These are phyloP conservation scores for Xanthostigma xanthostigma DNA, from an alignment of 2,888 invertebrate species.

Conservation along the genomic window DNA sequence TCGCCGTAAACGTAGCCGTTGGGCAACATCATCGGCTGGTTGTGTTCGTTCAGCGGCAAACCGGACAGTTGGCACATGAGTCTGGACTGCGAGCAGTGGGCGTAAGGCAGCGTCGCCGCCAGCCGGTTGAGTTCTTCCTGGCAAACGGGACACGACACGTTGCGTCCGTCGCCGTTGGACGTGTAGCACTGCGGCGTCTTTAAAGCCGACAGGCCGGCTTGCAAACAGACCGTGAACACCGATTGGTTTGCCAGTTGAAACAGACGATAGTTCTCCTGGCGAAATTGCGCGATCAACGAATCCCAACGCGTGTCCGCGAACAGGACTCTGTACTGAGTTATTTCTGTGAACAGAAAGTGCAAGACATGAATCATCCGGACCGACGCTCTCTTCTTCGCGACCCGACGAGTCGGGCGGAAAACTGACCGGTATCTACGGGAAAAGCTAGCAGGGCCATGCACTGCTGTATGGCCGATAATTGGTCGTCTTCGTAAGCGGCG, in stretches of 20 bases:
- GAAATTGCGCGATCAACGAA: conserved; percentile 74
- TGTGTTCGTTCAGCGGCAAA: conserved; percentile 87
- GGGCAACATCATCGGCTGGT: conserved; percentile 96
- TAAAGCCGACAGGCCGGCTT: conserved; percentile 85
- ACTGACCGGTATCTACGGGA: conserved; percentile 57
- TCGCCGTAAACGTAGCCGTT: conserved; percentile 96
- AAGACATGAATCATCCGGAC: too few species aligned
- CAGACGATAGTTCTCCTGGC: conserved; percentile 84
- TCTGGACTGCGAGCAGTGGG: conserved; percentile 92
- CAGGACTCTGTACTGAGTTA: conserved; percentile 54
- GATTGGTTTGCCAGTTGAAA: conserved; percentile 87
- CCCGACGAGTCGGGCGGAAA: neutral
- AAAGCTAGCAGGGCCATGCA: conserved; percentile 94
- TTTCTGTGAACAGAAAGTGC: conserved; percentile 26
- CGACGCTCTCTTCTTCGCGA: too few species aligned
- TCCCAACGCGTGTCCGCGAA: conserved; percentile 62
- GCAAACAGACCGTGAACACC: conserved; percentile 80
- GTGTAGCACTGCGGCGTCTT: conserved; percentile 85
- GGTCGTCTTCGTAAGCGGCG: conserved; percentile 72
- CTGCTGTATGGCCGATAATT: conserved; percentile 74
- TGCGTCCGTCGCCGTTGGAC: conserved; percentile 44
- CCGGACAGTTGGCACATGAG: conserved; percentile 86
- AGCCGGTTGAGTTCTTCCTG: conserved; percentile 73
- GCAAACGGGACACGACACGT: conserved; percentile 86
- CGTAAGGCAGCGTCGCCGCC: conserved; percentile 77